Base-by-base conservation (phyloP, 2,888 invertebrate genomes). In the Cetonia aurata region DNA sequence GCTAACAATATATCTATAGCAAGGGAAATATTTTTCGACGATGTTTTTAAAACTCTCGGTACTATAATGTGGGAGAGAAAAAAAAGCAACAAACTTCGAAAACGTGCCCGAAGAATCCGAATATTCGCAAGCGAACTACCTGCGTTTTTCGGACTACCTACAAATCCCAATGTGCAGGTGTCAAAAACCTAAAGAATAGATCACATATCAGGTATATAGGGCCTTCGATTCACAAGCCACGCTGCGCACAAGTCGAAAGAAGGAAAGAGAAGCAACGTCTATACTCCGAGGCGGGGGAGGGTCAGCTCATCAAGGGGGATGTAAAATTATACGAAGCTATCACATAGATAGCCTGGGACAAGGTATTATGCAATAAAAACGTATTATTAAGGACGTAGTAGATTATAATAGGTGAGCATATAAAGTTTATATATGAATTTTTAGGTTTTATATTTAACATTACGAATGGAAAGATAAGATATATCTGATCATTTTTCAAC, bases 101-200 rank as follows among this genome's bases (percentile, higher is more conserved):
- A 71, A 71, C 67, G 71, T 67, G 67, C 68, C 62, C 53, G 65
- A 65, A 69, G 71, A 67, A 71, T 65, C 65, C 59, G 60, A 59
- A 69, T 62, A 62, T 72, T 72, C 62, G 72, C 72, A 67, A 72
- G 74, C 73, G 25, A 72, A 78, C 80, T 81, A 81, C 81, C 81
- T 81, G 82, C 80, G 53, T 69, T 72, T 67, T 70, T 70, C 53
- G 67, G 67, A 70, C 69, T 72, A 66, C 72, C 74, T 72, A 72
- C 71, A 70, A 59, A 59, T 59, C 57, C 65, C 67, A 33, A 59
- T 68, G 65, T 79, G 82, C 81, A 82, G 83, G 83, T 83, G 82
- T 81, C 80, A 78, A 76, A 76, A 75, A 75, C 74, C 75, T 75
- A 74, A 77, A 78, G 76, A 79, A 77, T 77, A 77, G 75, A 77